phyloP scores from a whole-genome alignment of 2,113 vertebrate genomes.

The Zootoca vivipara region DNA sequence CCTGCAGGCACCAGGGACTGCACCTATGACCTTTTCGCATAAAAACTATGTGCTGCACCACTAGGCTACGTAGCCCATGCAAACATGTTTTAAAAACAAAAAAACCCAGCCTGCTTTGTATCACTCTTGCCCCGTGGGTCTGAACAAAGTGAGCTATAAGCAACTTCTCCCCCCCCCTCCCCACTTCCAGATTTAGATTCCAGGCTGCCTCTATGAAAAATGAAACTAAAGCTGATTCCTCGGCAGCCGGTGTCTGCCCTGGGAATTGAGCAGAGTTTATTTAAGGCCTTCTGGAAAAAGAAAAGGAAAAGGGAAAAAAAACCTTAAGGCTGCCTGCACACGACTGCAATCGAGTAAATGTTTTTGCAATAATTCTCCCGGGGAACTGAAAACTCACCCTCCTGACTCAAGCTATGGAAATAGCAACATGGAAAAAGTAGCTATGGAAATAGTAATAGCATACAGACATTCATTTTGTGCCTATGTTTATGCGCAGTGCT shows the following conservation, averaged over 20 bases:
- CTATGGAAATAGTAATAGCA: not conserved
- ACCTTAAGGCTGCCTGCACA: not conserved
- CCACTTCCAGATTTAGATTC: not conserved
- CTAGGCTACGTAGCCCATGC: not conserved
- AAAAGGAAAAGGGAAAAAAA: not conserved
- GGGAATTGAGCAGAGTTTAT: constrained; percentile 42
- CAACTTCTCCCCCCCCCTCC: too few species aligned
- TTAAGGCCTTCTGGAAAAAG: constrained; percentile 38
- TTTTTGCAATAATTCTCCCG: constrained; percentile 52
- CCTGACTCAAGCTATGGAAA: constrained; percentile 32
- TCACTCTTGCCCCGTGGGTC: not conserved
- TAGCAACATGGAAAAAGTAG: not conserved
- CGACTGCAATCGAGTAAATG: constrained; percentile 33
- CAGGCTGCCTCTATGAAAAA: constrained; percentile 11
- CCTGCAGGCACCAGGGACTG: too few species aligned
- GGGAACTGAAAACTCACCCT: constrained; percentile 32
- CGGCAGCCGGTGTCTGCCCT: constrained; percentile 35
- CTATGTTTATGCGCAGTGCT: not conserved
- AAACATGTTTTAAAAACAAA: not conserved
- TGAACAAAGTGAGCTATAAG: not conserved
- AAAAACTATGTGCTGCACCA: too few species aligned
- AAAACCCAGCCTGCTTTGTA: not conserved
- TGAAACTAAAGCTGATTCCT: constrained; percentile 42
- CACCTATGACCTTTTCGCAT: too few species aligned
- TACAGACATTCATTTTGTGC: not conserved